Percentiles rank a stretch among this genome's conserved stretches.
Conservation (phyloP, 2,888 invertebrate species). For the Drosophila pseudotakahashii region DNA sequence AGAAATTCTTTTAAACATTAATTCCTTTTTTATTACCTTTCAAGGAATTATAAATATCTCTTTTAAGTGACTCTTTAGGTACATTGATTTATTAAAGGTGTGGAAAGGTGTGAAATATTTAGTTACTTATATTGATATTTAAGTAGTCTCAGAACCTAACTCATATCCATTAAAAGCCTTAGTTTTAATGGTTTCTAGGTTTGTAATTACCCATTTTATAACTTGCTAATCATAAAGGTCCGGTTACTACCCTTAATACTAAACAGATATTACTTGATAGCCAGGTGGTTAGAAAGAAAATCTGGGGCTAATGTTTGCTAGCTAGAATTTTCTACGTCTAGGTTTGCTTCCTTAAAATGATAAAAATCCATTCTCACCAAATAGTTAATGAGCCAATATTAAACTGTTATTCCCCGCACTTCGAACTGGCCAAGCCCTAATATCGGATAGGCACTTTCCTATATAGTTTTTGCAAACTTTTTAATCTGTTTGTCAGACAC, state of each 20-base stretch:
- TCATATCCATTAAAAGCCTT: neutral
- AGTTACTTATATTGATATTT: neutral
- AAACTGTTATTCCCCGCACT: slow-evolving; percentile 11
- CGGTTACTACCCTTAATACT: neutral
- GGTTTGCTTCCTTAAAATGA: neutral
- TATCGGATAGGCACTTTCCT: neutral
- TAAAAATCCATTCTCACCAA: slow-evolving; percentile 12
- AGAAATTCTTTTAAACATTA: no score
- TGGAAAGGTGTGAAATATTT: neutral
- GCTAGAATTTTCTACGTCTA: slow-evolving; percentile 1
- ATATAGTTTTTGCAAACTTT: slow-evolving; percentile 6
- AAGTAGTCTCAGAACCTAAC: neutral
- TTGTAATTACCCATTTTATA: neutral
- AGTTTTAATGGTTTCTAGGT: neutral
- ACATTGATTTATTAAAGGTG: neutral
- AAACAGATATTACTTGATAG: neutral
- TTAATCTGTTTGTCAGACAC: slow-evolving; percentile 18
- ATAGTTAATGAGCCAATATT: slow-evolving; percentile 4
- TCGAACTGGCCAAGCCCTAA: slow-evolving; percentile 15
- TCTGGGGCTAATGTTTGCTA: neutral
- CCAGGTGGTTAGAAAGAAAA: neutral
- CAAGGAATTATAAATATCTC: no score
- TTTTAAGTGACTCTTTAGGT: no score
- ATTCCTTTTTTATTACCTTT: no score
- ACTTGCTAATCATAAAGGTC: neutral